Conservation (phyloP, 2,113 vertebrate species). For the Penelope pileata region DNA sequence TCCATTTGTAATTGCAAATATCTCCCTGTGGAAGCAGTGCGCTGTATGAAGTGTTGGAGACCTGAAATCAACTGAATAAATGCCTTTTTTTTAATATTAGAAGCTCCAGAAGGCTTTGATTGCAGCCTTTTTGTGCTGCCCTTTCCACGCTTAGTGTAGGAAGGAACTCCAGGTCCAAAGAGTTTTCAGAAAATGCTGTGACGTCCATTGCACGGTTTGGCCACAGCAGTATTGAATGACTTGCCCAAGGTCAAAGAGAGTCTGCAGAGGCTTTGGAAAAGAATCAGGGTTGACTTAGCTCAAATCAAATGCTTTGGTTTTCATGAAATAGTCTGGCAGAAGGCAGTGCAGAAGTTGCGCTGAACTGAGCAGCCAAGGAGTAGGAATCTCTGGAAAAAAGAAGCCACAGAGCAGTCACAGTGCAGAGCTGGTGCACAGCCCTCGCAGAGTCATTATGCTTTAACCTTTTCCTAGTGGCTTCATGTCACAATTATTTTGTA, state of each 20-base stretch:
- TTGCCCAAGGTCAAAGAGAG: neutral
- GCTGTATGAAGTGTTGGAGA: neutral
- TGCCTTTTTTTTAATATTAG: neutral
- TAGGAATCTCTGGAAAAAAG: neutral
- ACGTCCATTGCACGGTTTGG: neutral
- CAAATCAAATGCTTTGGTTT: neutral
- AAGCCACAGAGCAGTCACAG: neutral
- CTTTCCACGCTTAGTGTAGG: neutral
- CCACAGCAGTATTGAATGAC: neutral
- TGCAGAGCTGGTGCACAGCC: neutral
- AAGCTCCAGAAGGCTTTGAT: neutral
- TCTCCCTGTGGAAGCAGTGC: constrained; percentile 2
- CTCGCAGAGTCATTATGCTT: neutral
- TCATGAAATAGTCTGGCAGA: neutral
- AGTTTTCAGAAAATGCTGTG: neutral
- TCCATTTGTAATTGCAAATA: constrained; percentile 35
- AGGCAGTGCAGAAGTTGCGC: neutral
- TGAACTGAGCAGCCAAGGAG: neutral
- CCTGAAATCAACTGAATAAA: neutral
- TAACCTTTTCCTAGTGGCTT: neutral
- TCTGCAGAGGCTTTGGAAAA: neutral
- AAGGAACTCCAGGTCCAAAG: neutral
- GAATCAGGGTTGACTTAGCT: neutral
- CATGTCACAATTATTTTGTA: neutral
- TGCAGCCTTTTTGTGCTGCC: neutral